Conservation (phyloP, 2,888 invertebrate genomes). For the Pyrgus malvae region DNA sequence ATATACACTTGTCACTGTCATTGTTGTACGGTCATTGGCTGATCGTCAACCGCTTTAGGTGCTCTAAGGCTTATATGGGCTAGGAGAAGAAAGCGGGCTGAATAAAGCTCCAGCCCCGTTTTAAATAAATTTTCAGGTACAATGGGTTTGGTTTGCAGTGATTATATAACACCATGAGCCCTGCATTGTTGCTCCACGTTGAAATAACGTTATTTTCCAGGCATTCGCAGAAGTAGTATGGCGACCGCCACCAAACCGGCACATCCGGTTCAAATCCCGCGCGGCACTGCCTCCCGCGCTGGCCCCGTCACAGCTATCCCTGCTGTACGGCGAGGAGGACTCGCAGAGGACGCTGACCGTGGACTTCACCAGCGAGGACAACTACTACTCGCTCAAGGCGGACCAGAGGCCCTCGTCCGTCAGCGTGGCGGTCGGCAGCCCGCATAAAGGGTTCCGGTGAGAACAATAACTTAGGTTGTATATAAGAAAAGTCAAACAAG, state of each 20-base stretch:
- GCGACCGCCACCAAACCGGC: constrained; percentile 65
- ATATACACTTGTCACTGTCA: too few species aligned
- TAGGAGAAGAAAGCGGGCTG: too few species aligned
- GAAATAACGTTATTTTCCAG: constrained; percentile 42
- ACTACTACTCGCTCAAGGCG: constrained; percentile 63
- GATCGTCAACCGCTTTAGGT: too few species aligned
- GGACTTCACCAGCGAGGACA: constrained; percentile 53
- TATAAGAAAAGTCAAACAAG: too few species aligned
- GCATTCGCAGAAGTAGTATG: constrained; percentile 72
- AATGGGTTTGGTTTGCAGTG: too few species aligned
- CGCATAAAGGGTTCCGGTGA: constrained; percentile 66
- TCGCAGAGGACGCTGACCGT: constrained; percentile 47
- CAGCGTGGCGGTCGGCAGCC: constrained; percentile 60
- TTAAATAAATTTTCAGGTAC: too few species aligned
- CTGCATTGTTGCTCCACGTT: too few species aligned
- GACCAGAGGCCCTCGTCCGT: constrained; percentile 54
- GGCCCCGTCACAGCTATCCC: constrained; percentile 52
- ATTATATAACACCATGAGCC: too few species aligned
- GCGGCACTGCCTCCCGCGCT: constrained; percentile 62
- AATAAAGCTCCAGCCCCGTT: too few species aligned
- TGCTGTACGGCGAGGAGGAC: constrained; percentile 54
- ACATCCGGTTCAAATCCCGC: constrained; percentile 69
- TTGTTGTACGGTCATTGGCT: too few species aligned
- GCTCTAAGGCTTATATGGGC: too few species aligned
- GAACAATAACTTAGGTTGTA: background rate